Conservation (phyloP, 2,888 invertebrate species). For the Leucophora obtusa region DNA sequence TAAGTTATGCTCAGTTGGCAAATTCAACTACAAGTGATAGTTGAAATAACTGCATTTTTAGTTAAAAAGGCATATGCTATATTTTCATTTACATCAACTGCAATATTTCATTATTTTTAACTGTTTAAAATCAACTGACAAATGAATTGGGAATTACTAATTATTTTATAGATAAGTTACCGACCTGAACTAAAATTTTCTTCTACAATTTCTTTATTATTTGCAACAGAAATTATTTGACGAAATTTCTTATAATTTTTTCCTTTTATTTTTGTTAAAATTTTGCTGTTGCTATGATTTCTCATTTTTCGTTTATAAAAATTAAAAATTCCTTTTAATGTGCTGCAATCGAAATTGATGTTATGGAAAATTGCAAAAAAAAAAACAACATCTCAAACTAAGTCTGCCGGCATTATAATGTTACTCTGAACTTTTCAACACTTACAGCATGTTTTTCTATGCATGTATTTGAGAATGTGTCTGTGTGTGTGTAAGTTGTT, state of each 20-base stretch:
- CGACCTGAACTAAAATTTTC: no score
- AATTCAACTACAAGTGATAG: no score
- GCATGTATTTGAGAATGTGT: not conserved
- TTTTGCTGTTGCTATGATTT: not conserved
- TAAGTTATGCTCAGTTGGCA: no score
- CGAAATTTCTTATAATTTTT: conserved; percentile 12
- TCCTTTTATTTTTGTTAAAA: not conserved
- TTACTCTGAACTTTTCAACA: not conserved
- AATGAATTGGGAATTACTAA: no score
- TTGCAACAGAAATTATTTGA: not conserved
- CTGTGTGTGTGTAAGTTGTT: conserved; percentile 1
- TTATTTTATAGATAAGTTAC: no score
- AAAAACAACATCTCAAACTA: conserved; percentile 23
- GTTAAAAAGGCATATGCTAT: no score
- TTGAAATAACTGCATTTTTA: no score
- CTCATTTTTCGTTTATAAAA: conserved; percentile 27
- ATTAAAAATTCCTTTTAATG: conserved; percentile 76
- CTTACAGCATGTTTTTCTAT: not conserved
- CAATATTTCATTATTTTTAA: no score
- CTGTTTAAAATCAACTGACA: no score
- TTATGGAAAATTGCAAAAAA: conserved; percentile 69
- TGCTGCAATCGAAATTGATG: conserved; percentile 74
- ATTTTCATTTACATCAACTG: no score
- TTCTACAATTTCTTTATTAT: no score
- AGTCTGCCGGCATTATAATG: conserved; percentile 29